Base-by-base conservation (phyloP, 2,113 vertebrate species). In the Misgurnus mizolepis region DNA sequence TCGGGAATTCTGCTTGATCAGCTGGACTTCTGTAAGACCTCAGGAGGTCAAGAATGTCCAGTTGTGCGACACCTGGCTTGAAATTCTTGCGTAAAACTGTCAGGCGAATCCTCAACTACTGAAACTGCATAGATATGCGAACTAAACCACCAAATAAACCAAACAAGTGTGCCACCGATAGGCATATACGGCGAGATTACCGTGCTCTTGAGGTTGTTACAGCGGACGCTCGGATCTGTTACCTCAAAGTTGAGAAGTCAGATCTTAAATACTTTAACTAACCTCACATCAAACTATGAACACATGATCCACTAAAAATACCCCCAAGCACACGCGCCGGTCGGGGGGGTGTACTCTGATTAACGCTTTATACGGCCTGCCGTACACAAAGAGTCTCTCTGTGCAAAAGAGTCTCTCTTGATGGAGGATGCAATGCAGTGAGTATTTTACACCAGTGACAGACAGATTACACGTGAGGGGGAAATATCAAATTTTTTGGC, bases 301-400 rank as follows among this genome's bases (percentile, higher is more conserved):
- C 64, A 83, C 78, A 83, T 68, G 82, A 80, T 79, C 78, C 50
- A 18, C 78, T 83, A 77, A 83, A 83, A 80, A 83, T 83, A 83
- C 47, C 56, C 58, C 14, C 67, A 58, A 47, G 72, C 56, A 22
- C 45, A 76, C 43, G 15, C 17, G 43, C 80, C 53, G 17, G 60
- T 43, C 9, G 56, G 53, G 56, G 34, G 74, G 64, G 39, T 41
- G 76, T 27, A n/a, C 55, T 18, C 79, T 80, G 79, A 80, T 80
- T 80, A 84, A 84, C 56, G 60, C 41, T 84, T 58, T 64, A 77
- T 80, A 70, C 50, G 53, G 41, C 39, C 17, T 10, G 4, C 17
- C 22, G 43, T 67, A 81, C 67, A 84, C 78, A 78, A 71, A 80
- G 73, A 10, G 27, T 34, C 27, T 47, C 82, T 78, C 74, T 84